Percentiles rank a stretch among this genome's conserved stretches.
phyloP scores from a whole-genome alignment of 2,113 vertebrate genomes.

The Ciconia maguari region DNA sequence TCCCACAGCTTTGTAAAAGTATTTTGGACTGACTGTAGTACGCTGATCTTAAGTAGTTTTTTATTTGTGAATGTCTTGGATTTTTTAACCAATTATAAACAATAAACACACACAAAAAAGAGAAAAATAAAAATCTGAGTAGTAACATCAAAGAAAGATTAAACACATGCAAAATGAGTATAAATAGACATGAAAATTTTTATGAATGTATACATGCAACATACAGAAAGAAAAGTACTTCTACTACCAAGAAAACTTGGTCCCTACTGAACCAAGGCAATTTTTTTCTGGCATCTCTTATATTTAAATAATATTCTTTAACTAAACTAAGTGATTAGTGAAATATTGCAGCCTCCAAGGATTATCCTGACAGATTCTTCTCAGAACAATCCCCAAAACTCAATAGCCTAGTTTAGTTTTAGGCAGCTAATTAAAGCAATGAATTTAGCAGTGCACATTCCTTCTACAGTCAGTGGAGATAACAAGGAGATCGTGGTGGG shows the following conservation, averaged over 20 bases:
- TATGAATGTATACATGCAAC: not conserved
- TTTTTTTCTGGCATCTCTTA: not conserved
- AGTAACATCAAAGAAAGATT: not conserved
- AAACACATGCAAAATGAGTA: not conserved
- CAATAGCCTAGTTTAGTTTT: not conserved
- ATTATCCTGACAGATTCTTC: not conserved
- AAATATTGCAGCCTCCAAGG: not conserved
- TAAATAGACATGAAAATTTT: not conserved
- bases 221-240: not conserved
- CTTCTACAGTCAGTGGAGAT: not conserved
- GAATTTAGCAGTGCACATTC: not conserved
- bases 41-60: accelerated
- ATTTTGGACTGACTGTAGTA: not conserved
- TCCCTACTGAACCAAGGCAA: not conserved
- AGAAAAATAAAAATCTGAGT: not conserved
- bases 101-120: not conserved
- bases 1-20: not conserved
- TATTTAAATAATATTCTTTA: constrained; percentile 7
- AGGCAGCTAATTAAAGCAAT: constrained; percentile 22
- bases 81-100: not conserved
- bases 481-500: not conserved
- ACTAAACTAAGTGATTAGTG: not conserved
- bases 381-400: not conserved
- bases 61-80: not conserved
- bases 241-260: not conserved